phyloP scores from a whole-genome alignment of 2,888 invertebrate species.

The Strigamia crassipes region DNA sequence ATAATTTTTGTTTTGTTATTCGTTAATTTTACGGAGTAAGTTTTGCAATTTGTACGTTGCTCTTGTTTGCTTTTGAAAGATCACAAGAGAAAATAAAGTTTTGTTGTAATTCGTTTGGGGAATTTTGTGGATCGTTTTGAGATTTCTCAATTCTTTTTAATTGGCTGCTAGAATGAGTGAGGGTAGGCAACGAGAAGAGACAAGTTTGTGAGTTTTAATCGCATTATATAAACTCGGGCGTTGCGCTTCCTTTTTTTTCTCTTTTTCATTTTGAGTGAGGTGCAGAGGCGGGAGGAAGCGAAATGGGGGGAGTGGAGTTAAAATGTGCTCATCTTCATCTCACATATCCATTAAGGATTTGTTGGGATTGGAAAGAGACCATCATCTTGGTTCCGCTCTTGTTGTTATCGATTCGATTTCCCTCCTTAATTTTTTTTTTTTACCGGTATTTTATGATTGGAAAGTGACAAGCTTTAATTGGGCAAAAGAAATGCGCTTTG shows the following conservation, averaged over 20 bases:
- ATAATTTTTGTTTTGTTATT: not conserved
- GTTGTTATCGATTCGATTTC: conserved; percentile 42
- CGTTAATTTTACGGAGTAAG: conserved; percentile 12
- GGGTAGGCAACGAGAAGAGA: conserved; percentile 38
- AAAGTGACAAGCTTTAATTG: conserved; percentile 40
- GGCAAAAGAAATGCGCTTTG: conserved; percentile 13
- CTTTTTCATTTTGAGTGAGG: conserved; percentile 18
- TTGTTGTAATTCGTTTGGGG: conserved; percentile 42
- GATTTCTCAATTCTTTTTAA: conserved; percentile 40
- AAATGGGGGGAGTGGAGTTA: conserved; percentile 13
- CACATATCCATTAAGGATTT: conserved; percentile 36
- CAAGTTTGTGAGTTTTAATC: conserved; percentile 37
- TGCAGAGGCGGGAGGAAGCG: not conserved
- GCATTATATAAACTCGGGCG: conserved; percentile 35
- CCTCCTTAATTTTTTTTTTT: conserved; percentile 6
- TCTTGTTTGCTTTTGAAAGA: conserved; percentile 30
- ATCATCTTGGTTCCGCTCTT: conserved; percentile 37
- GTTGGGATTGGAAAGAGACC: conserved; percentile 40
- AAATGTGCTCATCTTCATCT: conserved; percentile 42
- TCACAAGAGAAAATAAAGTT: conserved; percentile 26
- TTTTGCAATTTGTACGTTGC: conserved; percentile 29
- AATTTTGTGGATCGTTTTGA: conserved; percentile 37
- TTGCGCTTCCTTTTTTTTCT: not conserved
- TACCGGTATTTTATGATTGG: conserved; percentile 1
- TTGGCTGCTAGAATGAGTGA: conserved; percentile 35